Percentiles rank a stretch among this genome's conserved stretches.
These are phyloP conservation scores for Onychostoma macrolepis DNA, from an alignment of 2,113 vertebrate genomes.

Conservation along the genomic window DNA sequence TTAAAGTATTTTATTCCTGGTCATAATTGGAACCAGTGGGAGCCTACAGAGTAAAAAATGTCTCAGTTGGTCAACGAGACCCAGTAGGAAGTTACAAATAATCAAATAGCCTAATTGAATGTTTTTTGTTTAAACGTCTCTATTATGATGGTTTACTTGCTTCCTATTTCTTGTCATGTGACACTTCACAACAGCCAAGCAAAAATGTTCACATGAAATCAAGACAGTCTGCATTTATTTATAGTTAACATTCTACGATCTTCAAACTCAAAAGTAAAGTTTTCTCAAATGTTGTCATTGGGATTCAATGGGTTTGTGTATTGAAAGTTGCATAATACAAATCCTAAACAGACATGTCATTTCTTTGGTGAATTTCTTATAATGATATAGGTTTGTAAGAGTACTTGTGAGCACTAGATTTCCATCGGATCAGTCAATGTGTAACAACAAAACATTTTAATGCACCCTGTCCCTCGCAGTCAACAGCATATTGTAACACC, in stretches of 20 bases:
- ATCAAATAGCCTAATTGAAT: too few relatives aligned
- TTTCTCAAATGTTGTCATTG: not conserved
- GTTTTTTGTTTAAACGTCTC: too few relatives aligned
- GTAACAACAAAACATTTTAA: slow-evolving; percentile 14
- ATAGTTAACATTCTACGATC: not conserved
- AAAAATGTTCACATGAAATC: too few relatives aligned
- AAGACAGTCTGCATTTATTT: not conserved
- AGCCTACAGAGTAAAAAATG: too few relatives aligned
- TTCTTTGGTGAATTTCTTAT: not conserved
- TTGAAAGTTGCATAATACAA: not conserved
- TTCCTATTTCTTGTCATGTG: too few relatives aligned
- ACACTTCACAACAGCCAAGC: too few relatives aligned
- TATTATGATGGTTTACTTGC: too few relatives aligned
- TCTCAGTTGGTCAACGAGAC: too few relatives aligned
- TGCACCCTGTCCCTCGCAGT: not conserved
- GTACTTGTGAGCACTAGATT: not conserved
- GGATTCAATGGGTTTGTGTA: not conserved
- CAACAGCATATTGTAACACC: not conserved
- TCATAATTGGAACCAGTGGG: too few relatives aligned
- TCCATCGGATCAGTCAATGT: not conserved
- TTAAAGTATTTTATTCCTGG: too few relatives aligned
- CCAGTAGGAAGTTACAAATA: too few relatives aligned
- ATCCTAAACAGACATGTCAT: not conserved
- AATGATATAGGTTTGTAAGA: not conserved
- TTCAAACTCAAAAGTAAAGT: not conserved